These are phyloP conservation scores for Mizuhopecten yessoensis DNA, from an alignment of 1,140 invertebrate species.

Conservation along the genomic window DNA sequence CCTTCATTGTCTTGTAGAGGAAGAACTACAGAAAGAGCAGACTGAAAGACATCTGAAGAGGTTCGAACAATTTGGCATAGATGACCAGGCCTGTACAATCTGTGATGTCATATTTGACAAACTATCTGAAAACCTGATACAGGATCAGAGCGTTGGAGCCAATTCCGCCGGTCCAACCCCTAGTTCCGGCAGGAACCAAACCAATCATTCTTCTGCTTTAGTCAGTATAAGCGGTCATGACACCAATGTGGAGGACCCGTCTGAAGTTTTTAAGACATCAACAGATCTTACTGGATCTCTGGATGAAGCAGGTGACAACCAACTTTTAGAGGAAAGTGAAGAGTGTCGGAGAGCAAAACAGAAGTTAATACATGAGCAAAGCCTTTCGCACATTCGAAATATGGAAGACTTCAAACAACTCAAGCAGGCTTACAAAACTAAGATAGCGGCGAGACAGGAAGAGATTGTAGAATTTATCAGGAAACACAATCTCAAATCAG, in stretches of 20 bases:
- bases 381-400: neutral
- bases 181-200: neutral
- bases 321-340: neutral
- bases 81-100: conserved; percentile 63
- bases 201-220: neutral
- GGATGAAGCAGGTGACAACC: neutral
- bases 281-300: neutral
- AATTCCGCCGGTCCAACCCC: neutral
- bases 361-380: neutral
- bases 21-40: too few relatives aligned
- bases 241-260: neutral
- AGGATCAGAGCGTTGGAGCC: neutral
- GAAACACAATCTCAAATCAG: neutral
- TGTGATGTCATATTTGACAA: conserved; percentile 58
- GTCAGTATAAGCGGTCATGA: neutral
- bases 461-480: conserved; percentile 45
- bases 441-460: conserved; percentile 49
- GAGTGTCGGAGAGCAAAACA: neutral
- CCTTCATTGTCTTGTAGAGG: too few relatives aligned
- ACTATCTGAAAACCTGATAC: neutral
- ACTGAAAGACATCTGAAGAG: conserved; percentile 36
- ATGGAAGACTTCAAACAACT: conserved; percentile 37
- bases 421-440: conserved; percentile 43
- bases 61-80: conserved; percentile 55
- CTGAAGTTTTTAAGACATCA: conserved; percentile 34